These are phyloP conservation scores for Diadumene lineata DNA, from an alignment of 92 coral and sea anemone species.

Conservation along the genomic window DNA sequence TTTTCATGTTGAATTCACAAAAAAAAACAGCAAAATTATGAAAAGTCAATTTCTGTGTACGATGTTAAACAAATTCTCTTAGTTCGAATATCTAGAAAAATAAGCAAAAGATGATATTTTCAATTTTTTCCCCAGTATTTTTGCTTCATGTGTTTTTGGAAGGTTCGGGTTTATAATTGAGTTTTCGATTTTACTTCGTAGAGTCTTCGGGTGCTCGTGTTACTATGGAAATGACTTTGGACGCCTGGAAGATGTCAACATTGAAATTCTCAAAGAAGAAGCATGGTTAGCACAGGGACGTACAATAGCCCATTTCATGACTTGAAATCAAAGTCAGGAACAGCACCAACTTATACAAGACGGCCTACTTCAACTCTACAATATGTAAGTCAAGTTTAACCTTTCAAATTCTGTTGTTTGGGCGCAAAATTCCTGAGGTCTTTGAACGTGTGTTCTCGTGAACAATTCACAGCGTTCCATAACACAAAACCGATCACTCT, in stretches of 20 bases:
- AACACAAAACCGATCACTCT: background rate
- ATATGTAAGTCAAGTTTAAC: background rate
- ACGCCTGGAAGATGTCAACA: conserved; percentile 49
- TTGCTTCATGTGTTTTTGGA: background rate
- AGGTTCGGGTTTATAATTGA: background rate
- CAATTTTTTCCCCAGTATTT: background rate
- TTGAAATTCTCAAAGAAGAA: background rate
- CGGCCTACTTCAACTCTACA: conserved; percentile 36
- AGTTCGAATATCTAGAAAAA: background rate
- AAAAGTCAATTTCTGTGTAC: background rate
- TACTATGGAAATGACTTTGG: conserved; percentile 40
- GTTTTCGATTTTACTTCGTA: background rate
- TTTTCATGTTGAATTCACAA: conserved; percentile 5
- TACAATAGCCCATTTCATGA: conserved; percentile 31
- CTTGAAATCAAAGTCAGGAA: conserved; percentile 35
- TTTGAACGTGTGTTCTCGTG: background rate
- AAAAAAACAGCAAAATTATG: background rate
- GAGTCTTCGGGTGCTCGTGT: conserved; percentile 18
- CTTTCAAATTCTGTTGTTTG: background rate
- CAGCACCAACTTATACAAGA: conserved; percentile 39
- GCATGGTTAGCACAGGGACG: conserved; percentile 28
- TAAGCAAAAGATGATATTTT: background rate
- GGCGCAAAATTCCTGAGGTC: background rate
- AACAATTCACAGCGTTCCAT: conserved; percentile 2
- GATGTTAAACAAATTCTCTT: background rate